Conservation (phyloP, 2,888 invertebrate species). For the Teleiodes luculella region DNA sequence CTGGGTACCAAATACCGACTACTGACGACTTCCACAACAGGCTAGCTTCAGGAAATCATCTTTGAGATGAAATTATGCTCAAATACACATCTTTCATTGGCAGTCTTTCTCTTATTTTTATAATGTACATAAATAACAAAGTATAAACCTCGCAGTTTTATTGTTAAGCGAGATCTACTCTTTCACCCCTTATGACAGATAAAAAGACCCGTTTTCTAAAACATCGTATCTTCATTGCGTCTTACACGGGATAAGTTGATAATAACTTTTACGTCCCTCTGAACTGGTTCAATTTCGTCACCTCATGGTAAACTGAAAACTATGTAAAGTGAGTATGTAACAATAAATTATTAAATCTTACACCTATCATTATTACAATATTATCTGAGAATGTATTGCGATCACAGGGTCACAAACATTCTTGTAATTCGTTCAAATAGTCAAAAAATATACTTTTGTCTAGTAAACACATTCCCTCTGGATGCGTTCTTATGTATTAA, state of each 20-base stretch:
- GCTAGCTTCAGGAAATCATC: constrained; percentile 61
- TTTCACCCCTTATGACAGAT: constrained; percentile 61
- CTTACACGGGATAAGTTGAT: constrained; percentile 56
- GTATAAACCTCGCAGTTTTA: constrained; percentile 57
- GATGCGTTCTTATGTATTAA: constrained; percentile 72
- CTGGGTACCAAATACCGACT: constrained; percentile 43
- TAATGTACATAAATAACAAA: constrained; percentile 74
- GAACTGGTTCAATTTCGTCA: constrained; percentile 77
- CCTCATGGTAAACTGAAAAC: constrained; percentile 74
- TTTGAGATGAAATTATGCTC: constrained; percentile 68
- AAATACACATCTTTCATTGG: constrained; percentile 68
- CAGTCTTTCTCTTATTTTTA: constrained; percentile 72
- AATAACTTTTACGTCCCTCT: constrained; percentile 76
- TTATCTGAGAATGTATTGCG: constrained; percentile 71
- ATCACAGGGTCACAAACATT: constrained; percentile 70
- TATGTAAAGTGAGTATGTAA: constrained; percentile 63
- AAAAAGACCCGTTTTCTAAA: constrained; percentile 50
- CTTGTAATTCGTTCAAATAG: constrained; percentile 74
- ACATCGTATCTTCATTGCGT: constrained; percentile 55
- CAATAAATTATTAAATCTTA: constrained; percentile 79
- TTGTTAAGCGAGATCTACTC: constrained; percentile 61
- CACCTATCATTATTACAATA: constrained; percentile 65
- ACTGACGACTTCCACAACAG: constrained; percentile 43
- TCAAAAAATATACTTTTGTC: constrained; percentile 80
- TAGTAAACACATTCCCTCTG: constrained; percentile 64